Percentiles rank a stretch among this genome's conserved stretches.
Conservation (phyloP, 2,888 invertebrate genomes). For the Scaptomyza cyrtandrae region DNA sequence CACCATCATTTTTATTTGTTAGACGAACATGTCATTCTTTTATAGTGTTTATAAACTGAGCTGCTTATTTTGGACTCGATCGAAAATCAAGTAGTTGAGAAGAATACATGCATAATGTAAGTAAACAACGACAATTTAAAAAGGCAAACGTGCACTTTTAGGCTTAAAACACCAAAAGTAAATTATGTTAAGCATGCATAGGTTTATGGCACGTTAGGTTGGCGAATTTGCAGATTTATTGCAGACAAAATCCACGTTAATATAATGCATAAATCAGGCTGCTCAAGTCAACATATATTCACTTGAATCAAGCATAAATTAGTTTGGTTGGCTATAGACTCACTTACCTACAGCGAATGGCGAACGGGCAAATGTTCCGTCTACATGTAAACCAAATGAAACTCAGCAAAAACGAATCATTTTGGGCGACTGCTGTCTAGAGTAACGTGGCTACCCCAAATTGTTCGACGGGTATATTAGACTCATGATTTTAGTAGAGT, state of each 20-base stretch:
- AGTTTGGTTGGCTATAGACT: slow-evolving; percentile 30
- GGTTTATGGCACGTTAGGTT: slow-evolving; percentile 50
- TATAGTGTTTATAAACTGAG: not conserved
- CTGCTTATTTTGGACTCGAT: not conserved
- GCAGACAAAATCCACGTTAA: slow-evolving; percentile 68
- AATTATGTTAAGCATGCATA: slow-evolving; percentile 50
- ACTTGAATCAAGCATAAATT: slow-evolving; percentile 59
- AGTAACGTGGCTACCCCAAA: slow-evolving; percentile 26
- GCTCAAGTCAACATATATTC: slow-evolving; percentile 67
- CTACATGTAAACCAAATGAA: slow-evolving; percentile 61
- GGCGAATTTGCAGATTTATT: slow-evolving; percentile 66
- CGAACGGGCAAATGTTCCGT: slow-evolving; percentile 10
- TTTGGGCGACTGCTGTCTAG: slow-evolving; percentile 41
- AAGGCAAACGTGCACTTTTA: slow-evolving; percentile 29
- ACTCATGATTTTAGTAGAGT: slow-evolving; percentile 34
- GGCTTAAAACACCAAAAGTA: slow-evolving; percentile 27
- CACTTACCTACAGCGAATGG: slow-evolving; percentile 5
- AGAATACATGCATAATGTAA: not conserved
- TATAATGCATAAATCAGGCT: slow-evolving; percentile 75
- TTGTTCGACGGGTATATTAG: slow-evolving; percentile 38
- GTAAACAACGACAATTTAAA: slow-evolving; percentile 5
- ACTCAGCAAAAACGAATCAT: slow-evolving; percentile 71
- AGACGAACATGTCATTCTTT: not conserved
- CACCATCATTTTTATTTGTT: slow-evolving; percentile 5
- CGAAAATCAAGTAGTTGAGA: not conserved